Evolutionary conservation across 2,888 invertebrate genomes (phyloP), one percentile per base, ranked within the genome.

Genomic region (Vannuccia rotundouncinata): DNA sequence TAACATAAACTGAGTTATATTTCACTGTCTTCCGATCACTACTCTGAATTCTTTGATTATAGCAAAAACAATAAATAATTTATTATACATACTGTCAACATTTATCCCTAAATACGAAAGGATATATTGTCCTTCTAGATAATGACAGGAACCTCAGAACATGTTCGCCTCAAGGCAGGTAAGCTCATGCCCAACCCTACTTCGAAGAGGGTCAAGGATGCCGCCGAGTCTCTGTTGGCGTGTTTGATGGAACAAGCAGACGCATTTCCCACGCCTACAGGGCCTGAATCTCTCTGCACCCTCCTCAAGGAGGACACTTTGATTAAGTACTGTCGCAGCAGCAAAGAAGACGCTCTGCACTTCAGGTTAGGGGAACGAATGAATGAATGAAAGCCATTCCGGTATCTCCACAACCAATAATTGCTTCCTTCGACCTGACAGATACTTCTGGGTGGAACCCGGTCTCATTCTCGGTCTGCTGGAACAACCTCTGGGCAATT

Each of bases 171-270:
- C 91, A 97, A 97, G 87, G 95, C 95, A 83, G 95, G 95, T 83
- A 98, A 98, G 86, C 94, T 66, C 22, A 27, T 95, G 88, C 87
- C 95, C 82, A 97, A 96, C 86, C 97, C 99, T 0, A 97, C 95
- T 0, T 98, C 98, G 0, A 94, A 96, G 93, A 90, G 99, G 83
- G 99, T 99, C 0, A 91, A 95, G 81, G 98, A 99, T 89, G 96
- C 98, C 0, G 99, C 98, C 0, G 98, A 99, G 88, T 93, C 93
- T 82, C 90, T 98, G 59, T 90, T 98, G 1, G 94, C 95, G 83
- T 91, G 93, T 81, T 93, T 97, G 83, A 90, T 96, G 81, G 95
- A 95, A 88, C 94, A 95, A 90, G 93, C 74, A 1, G 79, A 73
- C 29, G 93, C 92, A 85, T 93, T 93, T 84, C 93, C 93, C 0